phyloP scores from a whole-genome alignment of 92 coral and sea anemone genomes.

The Parazoanthus swiftii region DNA sequence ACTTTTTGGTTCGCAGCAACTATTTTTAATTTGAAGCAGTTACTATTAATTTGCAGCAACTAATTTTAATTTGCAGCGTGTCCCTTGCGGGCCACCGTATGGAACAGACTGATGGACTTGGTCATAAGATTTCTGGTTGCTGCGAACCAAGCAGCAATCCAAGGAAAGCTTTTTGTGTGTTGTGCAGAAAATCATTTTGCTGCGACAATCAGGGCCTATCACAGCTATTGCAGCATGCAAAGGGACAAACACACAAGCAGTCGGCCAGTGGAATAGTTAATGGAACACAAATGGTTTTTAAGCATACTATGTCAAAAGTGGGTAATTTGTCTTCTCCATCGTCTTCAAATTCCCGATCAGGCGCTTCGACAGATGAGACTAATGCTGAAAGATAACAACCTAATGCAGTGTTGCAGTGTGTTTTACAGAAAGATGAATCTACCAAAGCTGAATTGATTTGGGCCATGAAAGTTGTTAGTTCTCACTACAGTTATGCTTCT shows the following conservation, averaged over 20 bases:
- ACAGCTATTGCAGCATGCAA: too few species aligned
- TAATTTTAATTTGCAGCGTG: too few species aligned
- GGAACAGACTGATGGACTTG: too few species aligned
- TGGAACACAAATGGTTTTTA: constrained; percentile 43
- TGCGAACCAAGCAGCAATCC: too few species aligned
- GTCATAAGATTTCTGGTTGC: too few species aligned
- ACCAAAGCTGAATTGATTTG: constrained; percentile 41
- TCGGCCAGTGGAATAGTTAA: not conserved
- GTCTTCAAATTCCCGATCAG: not conserved
- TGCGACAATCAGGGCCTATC: too few species aligned
- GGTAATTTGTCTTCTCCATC: not conserved
- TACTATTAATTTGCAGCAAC: too few species aligned
- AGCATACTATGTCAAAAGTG: constrained; percentile 1
- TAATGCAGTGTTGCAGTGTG: constrained; percentile 43
- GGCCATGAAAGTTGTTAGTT: constrained; percentile 44
- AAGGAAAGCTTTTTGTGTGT: too few species aligned
- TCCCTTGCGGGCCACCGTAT: too few species aligned
- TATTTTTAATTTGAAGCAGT: too few species aligned
- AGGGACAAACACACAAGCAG: not conserved
- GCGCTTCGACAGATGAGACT: not conserved
- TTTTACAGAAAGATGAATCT: not conserved
- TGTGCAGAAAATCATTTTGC: too few species aligned
- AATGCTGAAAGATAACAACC: constrained; percentile 18
- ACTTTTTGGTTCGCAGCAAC: too few species aligned
- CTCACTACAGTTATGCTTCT: constrained; percentile 33